phyloP scores from a whole-genome alignment of 2,888 invertebrate species.

The Cheilosia scutellata region DNA sequence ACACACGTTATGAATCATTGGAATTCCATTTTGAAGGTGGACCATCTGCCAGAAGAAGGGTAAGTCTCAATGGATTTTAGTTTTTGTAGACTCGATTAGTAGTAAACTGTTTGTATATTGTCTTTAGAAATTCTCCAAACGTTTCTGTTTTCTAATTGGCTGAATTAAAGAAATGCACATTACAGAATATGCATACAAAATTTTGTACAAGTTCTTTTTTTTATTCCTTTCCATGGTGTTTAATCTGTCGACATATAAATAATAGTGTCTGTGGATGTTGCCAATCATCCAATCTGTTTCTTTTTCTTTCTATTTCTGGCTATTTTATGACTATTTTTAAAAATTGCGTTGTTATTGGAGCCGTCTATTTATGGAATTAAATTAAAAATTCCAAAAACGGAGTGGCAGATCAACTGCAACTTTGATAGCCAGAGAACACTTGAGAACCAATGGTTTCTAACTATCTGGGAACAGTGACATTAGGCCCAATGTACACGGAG shows the following conservation, averaged over 20 bases:
- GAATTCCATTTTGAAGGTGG: constrained; percentile 88
- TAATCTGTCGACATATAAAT: not conserved
- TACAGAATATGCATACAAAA: not conserved
- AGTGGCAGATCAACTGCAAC: no score
- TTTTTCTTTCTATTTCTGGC: no score
- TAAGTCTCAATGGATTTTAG: constrained; percentile 80
- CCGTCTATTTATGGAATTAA: no score
- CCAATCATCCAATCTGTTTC: not conserved
- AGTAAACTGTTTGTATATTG: constrained; percentile 12
- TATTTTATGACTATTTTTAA: no score
- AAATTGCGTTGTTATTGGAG: no score
- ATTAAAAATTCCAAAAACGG: no score
- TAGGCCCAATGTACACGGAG: no score
- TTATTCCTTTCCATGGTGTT: not conserved
- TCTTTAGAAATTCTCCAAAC: constrained; percentile 8
- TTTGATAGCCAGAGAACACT: no score
- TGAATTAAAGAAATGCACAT: constrained; percentile 19
- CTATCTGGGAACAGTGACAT: no score
- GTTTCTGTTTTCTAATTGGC: constrained; percentile 6
- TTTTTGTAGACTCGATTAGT: not conserved
- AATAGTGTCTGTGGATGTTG: not conserved
- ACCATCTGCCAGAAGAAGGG: constrained; percentile 89
- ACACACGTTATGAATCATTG: constrained; percentile 88
- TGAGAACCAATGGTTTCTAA: no score
- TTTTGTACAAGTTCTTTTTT: not conserved